Evolutionary conservation across 2,797 vertebrate genomes (phyloP).

Genomic region (Myotis vivesi): DNA sequence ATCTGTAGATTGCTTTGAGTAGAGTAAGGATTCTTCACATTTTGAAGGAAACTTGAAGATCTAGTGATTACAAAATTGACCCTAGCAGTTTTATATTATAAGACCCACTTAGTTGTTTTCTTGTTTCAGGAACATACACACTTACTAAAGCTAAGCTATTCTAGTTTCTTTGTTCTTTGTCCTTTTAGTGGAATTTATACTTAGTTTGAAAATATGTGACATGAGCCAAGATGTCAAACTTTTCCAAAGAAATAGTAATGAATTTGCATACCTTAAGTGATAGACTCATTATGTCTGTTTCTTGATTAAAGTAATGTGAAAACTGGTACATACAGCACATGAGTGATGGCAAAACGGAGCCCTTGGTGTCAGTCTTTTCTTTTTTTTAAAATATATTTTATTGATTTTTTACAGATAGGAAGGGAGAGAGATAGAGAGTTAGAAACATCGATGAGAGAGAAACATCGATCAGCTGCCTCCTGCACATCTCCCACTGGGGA

Average conservation of each 20-base stretch:
- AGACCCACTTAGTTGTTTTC: not conserved
- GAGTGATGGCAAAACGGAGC: constrained; percentile 52
- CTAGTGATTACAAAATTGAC: constrained; percentile 35
- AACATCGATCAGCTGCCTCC: no score
- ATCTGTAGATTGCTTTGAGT: no score
- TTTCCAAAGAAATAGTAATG: constrained; percentile 38
- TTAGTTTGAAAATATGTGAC: constrained; percentile 56
- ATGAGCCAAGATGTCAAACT: constrained; percentile 25
- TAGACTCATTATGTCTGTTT: constrained; percentile 43
- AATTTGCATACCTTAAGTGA: constrained; percentile 53
- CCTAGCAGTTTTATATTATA: not conserved
- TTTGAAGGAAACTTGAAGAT: constrained; percentile 48
- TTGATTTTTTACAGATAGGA: no score
- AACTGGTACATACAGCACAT: not conserved
- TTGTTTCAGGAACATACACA: constrained; percentile 50
- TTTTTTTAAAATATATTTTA: no score
- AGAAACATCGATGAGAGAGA: no score
- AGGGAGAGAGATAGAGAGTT: no score
- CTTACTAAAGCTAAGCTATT: constrained; percentile 10
- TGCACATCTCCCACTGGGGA: no score
- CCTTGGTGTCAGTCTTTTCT: not conserved
- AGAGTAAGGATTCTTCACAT: not conserved
- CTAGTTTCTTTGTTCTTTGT: constrained; percentile 50
- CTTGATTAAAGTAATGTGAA: constrained; percentile 62
- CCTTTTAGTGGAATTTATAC: constrained; percentile 42